Evolutionary conservation across 2,888 invertebrate species (phyloP).

Genomic region (Ferrisia virgata): DNA sequence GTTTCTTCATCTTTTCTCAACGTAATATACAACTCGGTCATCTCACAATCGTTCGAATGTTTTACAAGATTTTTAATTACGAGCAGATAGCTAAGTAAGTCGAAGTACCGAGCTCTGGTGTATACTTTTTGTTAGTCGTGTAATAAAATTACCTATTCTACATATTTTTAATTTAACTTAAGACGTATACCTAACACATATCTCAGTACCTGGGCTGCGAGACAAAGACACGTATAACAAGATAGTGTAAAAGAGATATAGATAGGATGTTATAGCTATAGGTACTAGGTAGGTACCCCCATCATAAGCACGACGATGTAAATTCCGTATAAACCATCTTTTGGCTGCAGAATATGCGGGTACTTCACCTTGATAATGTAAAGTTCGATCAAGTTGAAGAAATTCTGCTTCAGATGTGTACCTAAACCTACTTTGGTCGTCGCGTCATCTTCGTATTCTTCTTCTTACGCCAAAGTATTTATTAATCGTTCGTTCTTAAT

Average conservation of each 20-base stretch:
- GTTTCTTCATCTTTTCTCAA: neutral
- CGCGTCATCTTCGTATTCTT: neutral
- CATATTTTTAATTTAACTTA: neutral
- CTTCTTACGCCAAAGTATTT: neutral
- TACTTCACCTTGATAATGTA: slow-evolving; percentile 16
- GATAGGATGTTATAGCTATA: neutral
- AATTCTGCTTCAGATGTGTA: neutral
- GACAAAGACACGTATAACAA: neutral
- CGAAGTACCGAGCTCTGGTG: too few species aligned
- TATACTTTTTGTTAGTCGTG: too few species aligned
- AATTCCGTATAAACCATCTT: neutral
- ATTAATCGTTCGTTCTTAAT: slow-evolving; percentile 21
- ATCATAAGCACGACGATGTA: neutral
- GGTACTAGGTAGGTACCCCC: neutral
- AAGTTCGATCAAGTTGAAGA: neutral
- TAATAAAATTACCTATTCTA: neutral
- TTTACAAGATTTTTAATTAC: neutral
- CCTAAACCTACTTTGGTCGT: too few species aligned
- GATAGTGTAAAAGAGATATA: neutral
- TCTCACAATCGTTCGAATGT: neutral
- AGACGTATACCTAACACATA: too few species aligned
- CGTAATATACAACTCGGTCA: neutral
- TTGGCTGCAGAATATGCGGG: slow-evolving; percentile 9
- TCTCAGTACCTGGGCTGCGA: too few species aligned
- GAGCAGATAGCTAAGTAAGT: neutral